Evolutionary conservation across 2,113 vertebrate genomes (phyloP), one percentile per base, ranked within the genome.

Genomic region (Rhipidura dahli): DNA sequence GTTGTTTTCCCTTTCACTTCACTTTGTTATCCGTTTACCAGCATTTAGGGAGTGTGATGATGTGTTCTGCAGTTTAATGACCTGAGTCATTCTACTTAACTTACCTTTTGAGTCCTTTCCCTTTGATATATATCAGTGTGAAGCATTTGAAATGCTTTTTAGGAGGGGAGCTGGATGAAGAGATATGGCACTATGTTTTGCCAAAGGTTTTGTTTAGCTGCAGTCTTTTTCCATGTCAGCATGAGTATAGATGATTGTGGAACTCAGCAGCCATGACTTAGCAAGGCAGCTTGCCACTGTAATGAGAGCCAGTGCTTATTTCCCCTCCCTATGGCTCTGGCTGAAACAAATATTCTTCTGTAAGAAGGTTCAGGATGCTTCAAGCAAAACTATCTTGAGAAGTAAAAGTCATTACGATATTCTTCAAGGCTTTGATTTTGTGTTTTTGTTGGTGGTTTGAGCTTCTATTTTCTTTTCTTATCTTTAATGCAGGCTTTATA

Each of bases 231-330:
- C 56, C 47, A 16, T 65, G 92, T 93, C 94, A 94, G 88, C 72
- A 82, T 13, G 44, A 90, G 51, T 96, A 51, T 47, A 83, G 73
- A 26, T 22, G 71, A 81, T 35, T 50, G 47, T 78, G 68, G 44
- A 93, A 88, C 76, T 90, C 44, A 82, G 71, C 72, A 93, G 79
- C 85, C 72, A 49, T 75, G 90, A 92, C 88, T 89, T 96, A 63
- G 72, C 79, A 79, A 89, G 92, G 88, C 85, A 90, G 85, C 69
- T 79, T 96, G 88, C 92, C 44, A 27, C 39, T 64, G 47, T 31
- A 84, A 82, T 40, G 69, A 76, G 83, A 89, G 37, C 26, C 44
- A 33, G 31, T 45, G 45, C 72, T 93, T 40, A 23, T 51, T 93
- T 84, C 39, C 18, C n/a, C 23, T 92, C 83, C 92, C 76, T 60